Evolutionary conservation across 2,113 vertebrate species (phyloP).

Genomic region (Pogonocichla stellata): DNA sequence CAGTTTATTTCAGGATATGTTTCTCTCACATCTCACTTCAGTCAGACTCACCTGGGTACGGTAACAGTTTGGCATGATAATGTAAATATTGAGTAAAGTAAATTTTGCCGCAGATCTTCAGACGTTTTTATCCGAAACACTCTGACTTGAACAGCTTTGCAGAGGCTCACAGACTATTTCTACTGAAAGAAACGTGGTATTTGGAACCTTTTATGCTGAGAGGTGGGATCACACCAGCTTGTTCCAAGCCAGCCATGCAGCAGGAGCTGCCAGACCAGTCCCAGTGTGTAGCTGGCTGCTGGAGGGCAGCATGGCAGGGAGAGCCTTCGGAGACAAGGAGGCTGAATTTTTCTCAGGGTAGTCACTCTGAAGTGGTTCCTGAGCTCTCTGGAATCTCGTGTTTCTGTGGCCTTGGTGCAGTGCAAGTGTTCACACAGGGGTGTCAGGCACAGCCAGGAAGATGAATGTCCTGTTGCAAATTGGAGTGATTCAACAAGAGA

Average conservation of each 20-base stretch:
- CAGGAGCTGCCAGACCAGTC: neutral
- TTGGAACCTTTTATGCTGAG: neutral
- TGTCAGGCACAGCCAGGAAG: neutral
- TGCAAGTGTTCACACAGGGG: neutral
- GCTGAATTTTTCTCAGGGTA: neutral
- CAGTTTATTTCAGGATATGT: neutral
- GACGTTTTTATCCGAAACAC: neutral
- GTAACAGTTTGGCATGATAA: neutral
- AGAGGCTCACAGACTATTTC: neutral
- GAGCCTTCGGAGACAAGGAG: neutral
- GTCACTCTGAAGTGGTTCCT: neutral
- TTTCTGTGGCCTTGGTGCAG: neutral
- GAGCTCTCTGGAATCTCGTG: neutral
- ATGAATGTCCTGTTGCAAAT: slow-evolving; percentile 8
- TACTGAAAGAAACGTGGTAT: neutral
- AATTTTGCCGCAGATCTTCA: neutral
- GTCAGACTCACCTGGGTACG: neutral
- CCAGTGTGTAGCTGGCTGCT: neutral
- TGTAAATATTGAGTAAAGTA: neutral
- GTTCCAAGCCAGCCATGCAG: neutral
- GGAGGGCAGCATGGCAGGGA: neutral
- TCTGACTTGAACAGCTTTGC: neutral
- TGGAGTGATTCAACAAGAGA: neutral
- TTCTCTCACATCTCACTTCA: neutral
- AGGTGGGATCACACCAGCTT: neutral